Evolutionary conservation across 1,140 invertebrate genomes (phyloP).

Genomic region (Bombus polaris): DNA sequence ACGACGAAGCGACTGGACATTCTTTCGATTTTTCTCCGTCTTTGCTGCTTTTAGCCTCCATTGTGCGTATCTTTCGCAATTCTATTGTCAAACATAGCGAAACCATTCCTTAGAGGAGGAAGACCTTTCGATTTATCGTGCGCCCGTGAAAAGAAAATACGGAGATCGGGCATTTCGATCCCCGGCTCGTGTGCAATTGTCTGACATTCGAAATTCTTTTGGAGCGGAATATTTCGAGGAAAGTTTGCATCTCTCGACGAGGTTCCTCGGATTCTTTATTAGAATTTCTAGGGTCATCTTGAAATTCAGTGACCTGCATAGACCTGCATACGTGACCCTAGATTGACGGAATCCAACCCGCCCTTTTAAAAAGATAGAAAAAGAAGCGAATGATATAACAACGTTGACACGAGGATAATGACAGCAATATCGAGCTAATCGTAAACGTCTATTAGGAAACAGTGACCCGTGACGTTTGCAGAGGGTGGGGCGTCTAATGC

Average conservation of each 20-base stretch:
- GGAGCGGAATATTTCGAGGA: neutral
- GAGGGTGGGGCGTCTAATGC: constrained; percentile 20
- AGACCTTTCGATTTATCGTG: neutral
- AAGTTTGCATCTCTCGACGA: no score
- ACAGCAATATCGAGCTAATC: constrained; percentile 7
- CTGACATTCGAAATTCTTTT: neutral
- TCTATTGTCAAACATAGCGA: constrained; percentile 12
- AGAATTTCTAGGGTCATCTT: neutral
- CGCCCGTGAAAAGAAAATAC: neutral
- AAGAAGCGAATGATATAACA: neutral
- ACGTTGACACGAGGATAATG: neutral
- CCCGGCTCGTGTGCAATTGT: neutral
- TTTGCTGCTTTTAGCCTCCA: neutral
- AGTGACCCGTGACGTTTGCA: constrained; percentile 29
- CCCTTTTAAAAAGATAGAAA: neutral
- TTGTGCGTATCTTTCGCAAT: neutral
- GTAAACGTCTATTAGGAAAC: constrained; percentile 33
- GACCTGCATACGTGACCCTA: neutral
- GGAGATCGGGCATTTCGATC: neutral
- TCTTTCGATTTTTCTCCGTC: neutral
- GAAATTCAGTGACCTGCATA: neutral
- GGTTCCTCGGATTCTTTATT: neutral
- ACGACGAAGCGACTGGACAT: neutral
- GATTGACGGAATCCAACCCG: neutral
- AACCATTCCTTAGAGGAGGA: neutral